Evolutionary conservation across 1,140 invertebrate genomes (phyloP).

Genomic region (Euwallacea similis): DNA sequence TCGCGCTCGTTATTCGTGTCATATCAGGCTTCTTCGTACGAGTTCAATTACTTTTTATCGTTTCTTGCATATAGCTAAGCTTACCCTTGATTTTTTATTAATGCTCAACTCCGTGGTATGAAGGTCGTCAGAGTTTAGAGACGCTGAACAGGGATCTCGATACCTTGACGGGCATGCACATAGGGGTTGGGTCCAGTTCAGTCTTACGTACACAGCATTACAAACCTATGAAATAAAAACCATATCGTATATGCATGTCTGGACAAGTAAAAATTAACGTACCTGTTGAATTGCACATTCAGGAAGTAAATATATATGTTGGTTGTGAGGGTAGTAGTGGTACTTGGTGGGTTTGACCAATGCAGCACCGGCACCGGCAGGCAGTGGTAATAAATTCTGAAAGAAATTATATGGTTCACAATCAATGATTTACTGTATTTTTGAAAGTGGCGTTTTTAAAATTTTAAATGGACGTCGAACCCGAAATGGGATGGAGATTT

Average conservation of each 20-base stretch:
- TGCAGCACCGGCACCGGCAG: slow-evolving; percentile 68
- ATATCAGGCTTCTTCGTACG: too few species aligned
- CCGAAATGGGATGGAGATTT: too few species aligned
- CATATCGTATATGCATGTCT: background rate
- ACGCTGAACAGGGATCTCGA: slow-evolving; percentile 86
- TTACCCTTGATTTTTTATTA: slow-evolving; percentile 78
- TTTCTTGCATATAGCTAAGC: background rate
- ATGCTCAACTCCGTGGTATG: slow-evolving; percentile 88
- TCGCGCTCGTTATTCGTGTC: too few species aligned
- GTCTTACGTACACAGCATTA: slow-evolving; percentile 87
- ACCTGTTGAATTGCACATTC: slow-evolving; percentile 92
- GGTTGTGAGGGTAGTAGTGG: slow-evolving; percentile 92
- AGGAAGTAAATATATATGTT: slow-evolving; percentile 85
- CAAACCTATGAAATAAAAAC: slow-evolving; percentile 68
- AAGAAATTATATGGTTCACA: slow-evolving; percentile 52
- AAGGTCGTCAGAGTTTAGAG: slow-evolving; percentile 83
- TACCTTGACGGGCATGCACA: slow-evolving; percentile 87
- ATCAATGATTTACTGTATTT: too few species aligned
- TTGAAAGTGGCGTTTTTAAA: too few species aligned
- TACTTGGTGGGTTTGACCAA: slow-evolving; percentile 85
- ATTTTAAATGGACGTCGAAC: too few species aligned
- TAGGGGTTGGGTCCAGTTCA: slow-evolving; percentile 90
- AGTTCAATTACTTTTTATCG: too few species aligned
- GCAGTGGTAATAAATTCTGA: slow-evolving; percentile 70
- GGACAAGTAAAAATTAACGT: slow-evolving; percentile 36